Base-by-base conservation (phyloP, 2,888 invertebrate species). In the Drosophila antonietae region DNA sequence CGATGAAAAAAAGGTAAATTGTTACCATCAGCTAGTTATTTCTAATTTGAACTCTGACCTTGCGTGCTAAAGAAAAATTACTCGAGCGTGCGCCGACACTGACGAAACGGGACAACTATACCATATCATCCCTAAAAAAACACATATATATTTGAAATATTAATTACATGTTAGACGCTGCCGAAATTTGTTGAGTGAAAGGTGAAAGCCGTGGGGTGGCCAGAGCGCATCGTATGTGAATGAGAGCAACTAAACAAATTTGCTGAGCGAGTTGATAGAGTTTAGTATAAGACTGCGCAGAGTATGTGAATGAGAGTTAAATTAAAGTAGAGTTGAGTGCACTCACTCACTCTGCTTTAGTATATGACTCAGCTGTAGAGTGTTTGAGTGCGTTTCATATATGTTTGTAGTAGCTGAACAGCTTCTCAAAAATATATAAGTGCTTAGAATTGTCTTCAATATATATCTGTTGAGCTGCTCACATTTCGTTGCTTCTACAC, bases 31-130 rank as follows among this genome's bases (percentile, higher is more conserved):
- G 73, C 61, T 69, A 77, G 67, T 67, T 52, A 33, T 64, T 73
- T 71, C 57, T 65, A 72, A 76, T 72, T 67, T 73, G 83, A 81
- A 75, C 88, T 81, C 61, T 81, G 77, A 83, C 85, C 85, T 68
- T 60, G 67, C 51, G 46, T 57, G 69, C 57, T 39, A 60, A 67
- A 70, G 67, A 83, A 83, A 89, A 87, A 83, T 74, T 77, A 77
- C 67, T 88, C 87, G 62, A 89, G 78, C 63, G 77, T 83, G 72
- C 78, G 46, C 47, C 37, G 60, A 61, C 46, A 39, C 23, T 4
- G 23, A 23, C 23, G 23, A 23, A 23, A 23, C 43, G 46, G 51
- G 18, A 15, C 66, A 44, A 59, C 31, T 46, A 33, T 52, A 62
- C 59, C 31, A 46, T 55, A 78, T 47, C 81, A 77, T 73, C 85